Evolutionary conservation across 2,888 invertebrate species (phyloP), one percentile per base, ranked within the genome.

Genomic region (Mythimna ferrago): DNA sequence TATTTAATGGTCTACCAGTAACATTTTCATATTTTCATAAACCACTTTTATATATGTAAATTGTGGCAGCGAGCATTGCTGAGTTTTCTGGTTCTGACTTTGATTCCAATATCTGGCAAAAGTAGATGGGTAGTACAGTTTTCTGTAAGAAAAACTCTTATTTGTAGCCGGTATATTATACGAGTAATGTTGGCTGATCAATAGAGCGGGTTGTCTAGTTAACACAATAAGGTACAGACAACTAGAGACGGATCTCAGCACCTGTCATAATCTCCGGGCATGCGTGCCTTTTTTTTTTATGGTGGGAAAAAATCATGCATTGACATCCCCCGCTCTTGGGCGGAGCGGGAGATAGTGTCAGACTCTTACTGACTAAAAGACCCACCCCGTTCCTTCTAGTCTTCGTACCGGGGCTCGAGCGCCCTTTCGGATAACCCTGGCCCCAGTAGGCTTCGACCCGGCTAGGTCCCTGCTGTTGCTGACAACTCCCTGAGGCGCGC

Each of bases 1-100:
- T 53, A 64, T 68, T 75, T 78, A 66, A 76, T 66, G 41, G 21
- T 41, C 6, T 26, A 44, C 44, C 9, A 66, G 66, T 32, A 66
- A 62, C 11, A 53, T 62, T 62, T 79, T 51, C 21, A 2, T 51
- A 48, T 54, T 48, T 79, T 44, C 51, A 44, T 41, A 48, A 62
- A 66, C 38, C 6, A 38, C 6, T 41, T 66, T 60, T 21, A 67
- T 60, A 80, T 63, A 62, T 56, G n/a, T 35, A 56, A 9, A 56
- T 65, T 54, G 41, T 61, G n/a, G 19, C 38, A 26, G 53, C 19
- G 10, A 51, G 38, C 21, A 53, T 21, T 44, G 41, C 19, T 53
- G 53, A 11, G n/a, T 60, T 67, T 61, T 61, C 51, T 38, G n/a
- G 32, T 26, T 19, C 41, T 26, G 19, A 57, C 51, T 67, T 63